A percentile compares a stretch with the other conserved stretches of the same genome.
phyloP scores from a whole-genome alignment of 2,797 vertebrate genomes.

The Cottoperca gobio region DNA sequence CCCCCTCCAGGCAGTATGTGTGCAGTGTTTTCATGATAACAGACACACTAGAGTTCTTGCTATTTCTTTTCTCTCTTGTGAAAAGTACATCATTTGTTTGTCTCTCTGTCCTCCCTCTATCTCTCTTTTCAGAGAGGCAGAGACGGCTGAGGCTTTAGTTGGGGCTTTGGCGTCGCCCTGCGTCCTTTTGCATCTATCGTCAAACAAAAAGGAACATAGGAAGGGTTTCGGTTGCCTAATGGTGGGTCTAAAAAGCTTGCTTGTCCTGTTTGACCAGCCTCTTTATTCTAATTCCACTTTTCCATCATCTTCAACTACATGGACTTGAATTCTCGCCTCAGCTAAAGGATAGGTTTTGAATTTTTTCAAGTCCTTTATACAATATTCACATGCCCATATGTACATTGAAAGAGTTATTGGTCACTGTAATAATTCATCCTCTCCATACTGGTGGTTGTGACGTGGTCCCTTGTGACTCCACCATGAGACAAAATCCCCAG shows the following conservation, averaged over 20 bases:
- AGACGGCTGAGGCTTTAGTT: slow-evolving; percentile 5
- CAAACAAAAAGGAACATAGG: not conserved
- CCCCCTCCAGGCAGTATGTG: slow-evolving; percentile 26
- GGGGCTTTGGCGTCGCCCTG: not conserved
- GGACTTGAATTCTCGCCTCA: not conserved
- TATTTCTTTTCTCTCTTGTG: slow-evolving; percentile 11
- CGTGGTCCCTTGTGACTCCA: not conserved
- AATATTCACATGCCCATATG: not conserved
- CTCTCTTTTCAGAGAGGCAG: slow-evolving; percentile 5
- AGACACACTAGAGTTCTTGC: slow-evolving; percentile 15
- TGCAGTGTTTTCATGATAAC: slow-evolving; percentile 36
- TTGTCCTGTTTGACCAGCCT: not conserved
- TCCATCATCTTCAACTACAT: not conserved
- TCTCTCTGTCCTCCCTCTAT: not conserved
- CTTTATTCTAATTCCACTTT: not conserved
- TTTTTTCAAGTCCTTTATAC: not conserved
- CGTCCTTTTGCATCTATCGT: slow-evolving; percentile 18
- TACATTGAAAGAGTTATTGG: too few relatives aligned
- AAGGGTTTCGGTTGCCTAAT: slow-evolving; percentile 16
- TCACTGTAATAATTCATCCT: not conserved
- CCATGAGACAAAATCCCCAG: not conserved
- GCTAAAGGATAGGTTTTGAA: not conserved
- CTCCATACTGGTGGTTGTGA: not conserved
- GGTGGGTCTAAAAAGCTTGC: slow-evolving; percentile 1
- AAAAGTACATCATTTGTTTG: slow-evolving; percentile 30